These are phyloP conservation scores for Chironomus tepperi DNA, from an alignment of 1,140 invertebrate species.

Conservation along the genomic window DNA sequence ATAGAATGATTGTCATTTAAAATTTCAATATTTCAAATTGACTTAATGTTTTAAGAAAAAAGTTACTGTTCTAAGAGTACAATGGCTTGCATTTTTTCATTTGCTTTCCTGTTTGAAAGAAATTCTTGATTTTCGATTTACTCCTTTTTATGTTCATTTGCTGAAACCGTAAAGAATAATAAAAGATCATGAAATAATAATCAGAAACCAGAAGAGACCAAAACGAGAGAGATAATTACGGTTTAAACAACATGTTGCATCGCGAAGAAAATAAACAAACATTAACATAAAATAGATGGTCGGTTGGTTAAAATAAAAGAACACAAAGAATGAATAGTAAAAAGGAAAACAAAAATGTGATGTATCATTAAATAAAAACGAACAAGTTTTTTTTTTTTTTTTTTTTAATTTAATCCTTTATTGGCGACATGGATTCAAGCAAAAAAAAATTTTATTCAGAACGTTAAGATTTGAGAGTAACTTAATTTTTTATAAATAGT, in stretches of 20 bases:
- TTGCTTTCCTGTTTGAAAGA: too few species aligned
- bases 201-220: background rate
- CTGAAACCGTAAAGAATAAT: too few species aligned
- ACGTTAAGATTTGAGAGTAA: too few species aligned
- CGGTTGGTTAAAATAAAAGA: background rate
- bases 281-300: background rate
- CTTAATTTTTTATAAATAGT: too few species aligned
- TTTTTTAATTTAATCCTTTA: slow-evolving; percentile 13
- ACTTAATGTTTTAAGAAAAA: too few species aligned
- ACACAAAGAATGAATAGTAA: background rate
- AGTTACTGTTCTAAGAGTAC: too few species aligned
- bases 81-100: too few species aligned
- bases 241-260: slow-evolving; percentile 10
- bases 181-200: background rate
- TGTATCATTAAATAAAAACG: slow-evolving; percentile 10
- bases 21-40: too few species aligned
- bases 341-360: background rate
- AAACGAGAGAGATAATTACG: slow-evolving; percentile 8
- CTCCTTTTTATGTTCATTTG: too few species aligned
- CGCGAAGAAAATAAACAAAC: background rate
- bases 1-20: too few species aligned
- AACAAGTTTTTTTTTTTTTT: slow-evolving; percentile 11
- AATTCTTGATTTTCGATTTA: too few species aligned
- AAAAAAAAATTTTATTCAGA: too few species aligned
- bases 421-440: background rate